Evolutionary conservation across 2,888 invertebrate genomes (phyloP).

Genomic region (Metallyticus violacea): DNA sequence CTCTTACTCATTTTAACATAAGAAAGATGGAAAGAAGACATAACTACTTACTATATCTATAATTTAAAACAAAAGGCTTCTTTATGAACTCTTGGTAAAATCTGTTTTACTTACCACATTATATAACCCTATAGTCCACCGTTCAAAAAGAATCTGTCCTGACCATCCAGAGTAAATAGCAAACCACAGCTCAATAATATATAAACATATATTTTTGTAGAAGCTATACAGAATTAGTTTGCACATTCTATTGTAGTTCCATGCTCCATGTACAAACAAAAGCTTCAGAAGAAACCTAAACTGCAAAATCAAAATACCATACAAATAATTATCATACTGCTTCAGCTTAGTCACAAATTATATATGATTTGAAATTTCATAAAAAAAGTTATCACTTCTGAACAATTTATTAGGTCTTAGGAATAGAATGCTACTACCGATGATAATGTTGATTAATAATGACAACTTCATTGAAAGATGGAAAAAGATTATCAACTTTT

Average conservation of each 20-base stretch:
- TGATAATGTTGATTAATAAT: too few relatives aligned
- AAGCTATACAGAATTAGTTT: constrained; percentile 98
- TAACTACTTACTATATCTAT: too few relatives aligned
- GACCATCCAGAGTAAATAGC: constrained; percentile 98
- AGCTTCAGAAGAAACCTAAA: constrained; percentile 90
- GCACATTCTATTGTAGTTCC: constrained; percentile 97
- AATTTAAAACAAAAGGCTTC: too few relatives aligned
- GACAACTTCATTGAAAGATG: too few relatives aligned
- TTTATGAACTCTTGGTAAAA: background rate
- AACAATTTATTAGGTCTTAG: too few relatives aligned
- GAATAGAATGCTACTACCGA: too few relatives aligned
- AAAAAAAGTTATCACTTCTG: too few relatives aligned
- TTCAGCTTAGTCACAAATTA: background rate
- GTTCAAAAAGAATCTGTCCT: constrained; percentile 96
- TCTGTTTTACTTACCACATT: constrained; percentile 71
- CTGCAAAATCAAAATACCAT: constrained; percentile 49
- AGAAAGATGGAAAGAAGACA: too few relatives aligned
- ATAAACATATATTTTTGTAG: constrained; percentile 99
- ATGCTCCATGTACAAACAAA: constrained; percentile 95
- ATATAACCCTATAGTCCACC: constrained; percentile 97
- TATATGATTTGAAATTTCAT: background rate
- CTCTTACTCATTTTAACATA: too few relatives aligned
- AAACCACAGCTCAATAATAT: constrained; percentile 99
- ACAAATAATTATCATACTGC: background rate
- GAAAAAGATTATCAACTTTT: too few relatives aligned